Conservation (phyloP, 2,113 vertebrate species). For the Ictalurus punctatus region DNA sequence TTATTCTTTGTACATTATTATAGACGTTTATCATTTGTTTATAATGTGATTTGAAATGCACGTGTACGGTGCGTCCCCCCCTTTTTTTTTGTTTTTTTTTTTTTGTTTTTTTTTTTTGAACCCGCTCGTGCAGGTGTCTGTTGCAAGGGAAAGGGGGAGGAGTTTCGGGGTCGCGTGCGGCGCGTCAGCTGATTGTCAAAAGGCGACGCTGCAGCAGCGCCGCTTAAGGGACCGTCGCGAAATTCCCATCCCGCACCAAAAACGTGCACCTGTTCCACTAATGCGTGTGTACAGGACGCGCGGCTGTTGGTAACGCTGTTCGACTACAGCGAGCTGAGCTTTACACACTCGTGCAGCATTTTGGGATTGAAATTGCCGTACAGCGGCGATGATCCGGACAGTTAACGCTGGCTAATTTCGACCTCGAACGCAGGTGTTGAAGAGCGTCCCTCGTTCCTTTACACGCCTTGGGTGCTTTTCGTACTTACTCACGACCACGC, state of each 20-base stretch:
- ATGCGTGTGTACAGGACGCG: too few relatives aligned
- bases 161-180: constrained; percentile 35
- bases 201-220: constrained; percentile 62
- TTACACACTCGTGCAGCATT: too few relatives aligned
- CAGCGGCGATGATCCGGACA: not conserved
- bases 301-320: too few relatives aligned
- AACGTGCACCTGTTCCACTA: constrained; percentile 16
- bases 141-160: constrained; percentile 37
- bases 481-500: too few relatives aligned
- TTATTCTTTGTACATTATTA: too few relatives aligned
- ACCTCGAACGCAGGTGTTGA: not conserved
- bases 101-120: too few relatives aligned
- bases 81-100: too few relatives aligned
- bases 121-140: constrained; percentile 11
- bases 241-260: constrained; percentile 25
- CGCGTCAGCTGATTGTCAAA: constrained; percentile 77
- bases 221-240: constrained; percentile 57
- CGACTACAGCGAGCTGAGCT: too few relatives aligned
- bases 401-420: not conserved
- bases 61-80: not conserved
- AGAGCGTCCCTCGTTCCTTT: not conserved
- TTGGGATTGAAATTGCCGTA: too few relatives aligned
- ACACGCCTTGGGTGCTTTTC: not conserved
- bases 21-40: too few relatives aligned
- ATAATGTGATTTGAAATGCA: not conserved